phyloP scores from a whole-genome alignment of 2,888 invertebrate genomes.

The Drosophila leonis region DNA sequence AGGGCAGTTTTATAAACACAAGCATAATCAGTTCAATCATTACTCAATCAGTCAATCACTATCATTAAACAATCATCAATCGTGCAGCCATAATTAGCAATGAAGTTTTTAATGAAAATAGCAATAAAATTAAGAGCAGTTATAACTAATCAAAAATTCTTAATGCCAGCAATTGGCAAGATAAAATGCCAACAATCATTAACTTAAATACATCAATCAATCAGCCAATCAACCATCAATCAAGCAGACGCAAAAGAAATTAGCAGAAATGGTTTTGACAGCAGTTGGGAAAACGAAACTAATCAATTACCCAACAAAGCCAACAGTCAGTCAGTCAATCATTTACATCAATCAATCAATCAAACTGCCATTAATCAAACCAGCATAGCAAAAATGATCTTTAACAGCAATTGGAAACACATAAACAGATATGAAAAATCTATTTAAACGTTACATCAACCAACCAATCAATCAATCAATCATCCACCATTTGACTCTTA shows the following conservation, averaged over 20 bases:
- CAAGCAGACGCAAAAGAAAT: neutral
- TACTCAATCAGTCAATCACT: neutral
- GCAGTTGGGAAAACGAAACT: neutral
- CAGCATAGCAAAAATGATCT: neutral
- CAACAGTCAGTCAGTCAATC: conserved; percentile 1
- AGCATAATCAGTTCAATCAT: neutral
- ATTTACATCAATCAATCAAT: conserved; percentile 8
- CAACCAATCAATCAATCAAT: neutral
- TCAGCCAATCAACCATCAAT: neutral
- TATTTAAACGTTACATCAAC: neutral
- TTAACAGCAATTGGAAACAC: neutral
- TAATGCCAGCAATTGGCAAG: too few relatives aligned
- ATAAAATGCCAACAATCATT: neutral
- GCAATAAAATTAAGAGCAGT: neutral
- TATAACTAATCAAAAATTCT: neutral
- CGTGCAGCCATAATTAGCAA: neutral
- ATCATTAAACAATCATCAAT: neutral
- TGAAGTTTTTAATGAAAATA: too few relatives aligned
- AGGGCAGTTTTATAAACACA: neutral
- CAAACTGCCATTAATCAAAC: too few relatives aligned
- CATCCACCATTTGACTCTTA: neutral
- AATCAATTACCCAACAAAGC: neutral
- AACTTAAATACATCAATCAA: neutral
- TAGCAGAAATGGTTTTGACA: neutral
- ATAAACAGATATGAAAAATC: too few relatives aligned